phyloP scores from a whole-genome alignment of 1,140 invertebrate genomes.

The Bilobella aurantiaca region DNA sequence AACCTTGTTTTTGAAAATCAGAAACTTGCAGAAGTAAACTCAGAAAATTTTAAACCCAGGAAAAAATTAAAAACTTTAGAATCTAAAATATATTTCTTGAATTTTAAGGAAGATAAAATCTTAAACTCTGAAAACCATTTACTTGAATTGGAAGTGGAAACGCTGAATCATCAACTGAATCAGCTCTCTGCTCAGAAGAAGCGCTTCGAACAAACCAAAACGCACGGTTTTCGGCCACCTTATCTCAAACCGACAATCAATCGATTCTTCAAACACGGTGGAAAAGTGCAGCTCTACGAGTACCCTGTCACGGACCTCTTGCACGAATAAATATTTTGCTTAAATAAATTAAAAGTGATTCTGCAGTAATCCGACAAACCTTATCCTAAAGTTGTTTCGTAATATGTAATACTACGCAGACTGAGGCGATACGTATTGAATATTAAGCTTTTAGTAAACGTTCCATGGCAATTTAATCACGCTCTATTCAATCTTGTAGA shows the following conservation, averaged over 20 bases:
- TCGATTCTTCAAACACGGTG: slow-evolving; percentile 7
- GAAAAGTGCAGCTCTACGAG: slow-evolving; percentile 21
- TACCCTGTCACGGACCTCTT: slow-evolving; percentile 25
- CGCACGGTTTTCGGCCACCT: slow-evolving; percentile 15
- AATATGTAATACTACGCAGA: too few relatives aligned
- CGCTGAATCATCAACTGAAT: slow-evolving; percentile 17
- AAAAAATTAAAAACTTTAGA: too few relatives aligned
- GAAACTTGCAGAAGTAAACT: slow-evolving; percentile 12
- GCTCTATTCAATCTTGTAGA: background rate
- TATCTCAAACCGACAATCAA: slow-evolving; percentile 14
- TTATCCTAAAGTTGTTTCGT: too few relatives aligned
- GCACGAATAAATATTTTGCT: slow-evolving; percentile 25
- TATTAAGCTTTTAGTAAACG: too few relatives aligned
- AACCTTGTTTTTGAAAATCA: slow-evolving; percentile 27
- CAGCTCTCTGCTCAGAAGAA: slow-evolving; percentile 19
- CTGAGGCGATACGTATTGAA: too few relatives aligned
- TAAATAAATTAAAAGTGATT: too few relatives aligned
- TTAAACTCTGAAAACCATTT: slow-evolving; percentile 27
- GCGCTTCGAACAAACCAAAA: slow-evolving; percentile 20
- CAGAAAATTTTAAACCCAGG: background rate
- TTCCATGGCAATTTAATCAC: background rate
- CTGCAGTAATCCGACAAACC: too few relatives aligned
- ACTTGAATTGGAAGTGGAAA: slow-evolving; percentile 28
- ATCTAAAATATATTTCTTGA: background rate
- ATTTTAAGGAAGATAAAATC: slow-evolving; percentile 19